Evolutionary conservation across 2,888 invertebrate genomes (phyloP), one percentile per base, ranked within the genome.

Genomic region (Meganola albula): DNA sequence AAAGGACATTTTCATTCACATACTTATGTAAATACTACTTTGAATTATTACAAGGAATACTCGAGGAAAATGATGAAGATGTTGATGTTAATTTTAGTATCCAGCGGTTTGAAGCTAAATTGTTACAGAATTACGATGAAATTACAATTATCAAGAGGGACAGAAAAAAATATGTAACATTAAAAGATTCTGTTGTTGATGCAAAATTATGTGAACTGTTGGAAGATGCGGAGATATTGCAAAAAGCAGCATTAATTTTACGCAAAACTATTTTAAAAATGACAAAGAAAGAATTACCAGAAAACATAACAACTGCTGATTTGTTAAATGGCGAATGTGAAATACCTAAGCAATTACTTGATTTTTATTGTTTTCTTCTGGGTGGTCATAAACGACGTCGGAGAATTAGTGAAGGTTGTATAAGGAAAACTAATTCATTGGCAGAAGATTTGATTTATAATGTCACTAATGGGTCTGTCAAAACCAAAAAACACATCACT

Each of bases 401-500:
- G 14, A 31, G 24, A 24, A 14, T 14, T 24, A 31, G 24, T 31
- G 16, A 13, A 16, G 16, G 16, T 24, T 24, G 13, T 23, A 24
- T 13, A 14, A 24, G 24, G 24, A 13, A 27, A 21, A 27, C 22
- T 22, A 27, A 23, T 14, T 30, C 30, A 24, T 13, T 30, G 20
- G 31, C 31, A 25, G 31, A 18, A 23, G 31, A 32, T 25, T 11
- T 25, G 18, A 32, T 32, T 32, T 26, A 25, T 32, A 31, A 18
- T 25, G 31, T 32, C 11, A 25, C 12, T 32, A 32, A 32, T 25
- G 31, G 31, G 18, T 12, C 10, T 24, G 14, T 24, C 5, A 32
- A 40, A 31, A 12, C 40, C 1, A 12, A 29, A 5, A 53, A 53
- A 29, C 47, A 48, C 22, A 36, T 61, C 12, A 49, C 37, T 12